These are phyloP conservation scores for Pteronotus mesoamericanus DNA, from an alignment of 2,797 vertebrate genomes.

Conservation along the genomic window DNA sequence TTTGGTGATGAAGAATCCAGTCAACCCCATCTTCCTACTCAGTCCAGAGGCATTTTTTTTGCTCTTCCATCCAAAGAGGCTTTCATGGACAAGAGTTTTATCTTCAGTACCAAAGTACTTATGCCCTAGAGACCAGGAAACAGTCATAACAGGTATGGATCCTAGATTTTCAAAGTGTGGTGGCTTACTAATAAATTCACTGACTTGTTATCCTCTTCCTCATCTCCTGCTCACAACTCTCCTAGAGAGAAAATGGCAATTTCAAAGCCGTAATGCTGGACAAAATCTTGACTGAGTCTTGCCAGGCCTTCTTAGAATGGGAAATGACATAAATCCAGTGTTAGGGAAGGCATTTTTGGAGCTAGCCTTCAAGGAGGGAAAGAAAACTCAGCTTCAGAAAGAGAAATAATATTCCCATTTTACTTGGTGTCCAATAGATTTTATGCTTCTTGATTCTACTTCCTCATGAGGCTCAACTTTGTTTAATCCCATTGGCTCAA, in stretches of 20 bases:
- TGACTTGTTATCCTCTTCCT: neutral
- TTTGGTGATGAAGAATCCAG: neutral
- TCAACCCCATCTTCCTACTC: neutral
- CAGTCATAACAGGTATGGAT: neutral
- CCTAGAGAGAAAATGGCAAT: neutral
- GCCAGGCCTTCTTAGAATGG: neutral
- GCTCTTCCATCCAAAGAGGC: neutral
- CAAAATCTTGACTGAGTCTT: neutral
- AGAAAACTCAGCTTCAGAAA: neutral
- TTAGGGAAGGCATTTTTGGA: neutral
- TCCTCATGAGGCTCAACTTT: neutral
- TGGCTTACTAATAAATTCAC: neutral
- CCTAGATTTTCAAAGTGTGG: neutral
- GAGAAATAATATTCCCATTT: neutral
- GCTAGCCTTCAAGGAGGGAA: neutral
- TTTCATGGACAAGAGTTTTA: neutral
- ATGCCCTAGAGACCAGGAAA: neutral
- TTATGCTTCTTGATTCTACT: neutral
- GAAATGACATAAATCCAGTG: neutral
- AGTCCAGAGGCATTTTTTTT: neutral
- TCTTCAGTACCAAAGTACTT: neutral
- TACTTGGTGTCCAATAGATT: neutral
- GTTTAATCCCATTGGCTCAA: neutral
- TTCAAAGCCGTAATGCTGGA: neutral
- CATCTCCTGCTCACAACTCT: neutral